A percentile compares a stretch with the other conserved stretches of the same genome.
These are phyloP conservation scores for Rhagologus leucostigma DNA, from an alignment of 2,113 vertebrate genomes.

Conservation along the genomic window DNA sequence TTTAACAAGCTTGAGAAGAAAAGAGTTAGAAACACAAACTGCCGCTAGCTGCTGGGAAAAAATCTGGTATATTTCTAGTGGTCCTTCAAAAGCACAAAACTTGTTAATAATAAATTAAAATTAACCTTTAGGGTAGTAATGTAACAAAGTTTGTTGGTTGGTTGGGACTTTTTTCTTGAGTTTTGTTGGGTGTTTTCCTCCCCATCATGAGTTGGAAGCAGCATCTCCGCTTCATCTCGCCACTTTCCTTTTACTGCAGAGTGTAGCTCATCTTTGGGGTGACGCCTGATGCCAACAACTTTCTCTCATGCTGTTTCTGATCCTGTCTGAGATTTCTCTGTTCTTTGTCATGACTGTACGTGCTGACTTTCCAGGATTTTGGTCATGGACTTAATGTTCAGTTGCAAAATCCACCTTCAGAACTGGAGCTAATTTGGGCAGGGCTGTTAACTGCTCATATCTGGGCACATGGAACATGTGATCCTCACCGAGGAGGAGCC, in stretches of 20 bases:
- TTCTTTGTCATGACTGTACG: accelerated
- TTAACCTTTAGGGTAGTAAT: background rate
- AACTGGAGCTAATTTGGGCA: background rate
- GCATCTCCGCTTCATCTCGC: background rate
- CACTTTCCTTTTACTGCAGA: accelerated
- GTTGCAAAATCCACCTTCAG: accelerated
- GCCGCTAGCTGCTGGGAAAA: background rate
- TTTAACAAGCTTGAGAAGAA: background rate
- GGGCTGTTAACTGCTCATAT: accelerated
- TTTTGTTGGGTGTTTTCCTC: background rate
- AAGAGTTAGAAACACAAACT: background rate
- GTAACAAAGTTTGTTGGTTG: background rate
- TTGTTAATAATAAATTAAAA: background rate
- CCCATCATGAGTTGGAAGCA: background rate
- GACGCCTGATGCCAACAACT: background rate
- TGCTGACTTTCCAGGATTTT: background rate
- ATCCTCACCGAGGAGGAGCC: background rate
- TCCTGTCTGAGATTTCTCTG: background rate
- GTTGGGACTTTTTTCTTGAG: background rate
- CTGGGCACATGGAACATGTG: accelerated
- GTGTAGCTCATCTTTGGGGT: background rate
- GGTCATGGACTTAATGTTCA: accelerated
- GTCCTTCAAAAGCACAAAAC: background rate
- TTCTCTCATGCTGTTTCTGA: background rate
- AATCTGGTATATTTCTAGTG: background rate